Evolutionary conservation across 2,888 invertebrate species (phyloP), one percentile per base, ranked within the genome.

Genomic region (Hanleya hanleyi): DNA sequence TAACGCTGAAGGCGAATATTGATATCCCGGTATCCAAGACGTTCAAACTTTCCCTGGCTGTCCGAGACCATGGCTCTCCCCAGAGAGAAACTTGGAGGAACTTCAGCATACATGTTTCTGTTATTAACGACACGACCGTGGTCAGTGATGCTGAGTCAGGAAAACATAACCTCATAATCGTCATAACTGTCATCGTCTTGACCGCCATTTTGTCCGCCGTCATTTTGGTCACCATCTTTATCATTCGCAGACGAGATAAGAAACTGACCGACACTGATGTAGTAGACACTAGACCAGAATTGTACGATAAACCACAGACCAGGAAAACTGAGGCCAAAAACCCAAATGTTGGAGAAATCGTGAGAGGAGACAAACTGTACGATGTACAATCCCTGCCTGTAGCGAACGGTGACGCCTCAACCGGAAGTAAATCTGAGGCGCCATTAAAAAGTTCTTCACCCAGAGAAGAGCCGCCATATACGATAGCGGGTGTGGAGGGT

Each of bases 1-100:
- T 91, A 7, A 72, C 68, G 15, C 38, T 81, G 3, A 50, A 22
- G 6, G 50, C 38, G 7, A 49, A 66, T 12, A 37, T 70, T 35
- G 41, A 41, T 4, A n/a, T 32, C 9, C 22, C 1, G 15, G 57
- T 51, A 15, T 22, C 50, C 32, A 29, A 41, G 7, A 29, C 32
- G 6, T 73, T 51, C 29, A 70, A 47, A 22, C 50, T 76, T 32
- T 37, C 64, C 26, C 64, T 64, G 35, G 38, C 64, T 4, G 64
- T 64, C 12, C 64, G 64, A 37, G 64, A 64, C 37, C 18, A 37
- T 64, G 64, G 64, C 26, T 22, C 36, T 6, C 64, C 64, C 2
- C 64, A 64, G 18, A 35, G 64, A 35, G 37, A 64, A 26, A 64
- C 64, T 4, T 29, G 22, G 22, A 18, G 57, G 4, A 57, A 57